Conservation (phyloP, 2,888 invertebrate species). For the Folsomia manolachei region DNA sequence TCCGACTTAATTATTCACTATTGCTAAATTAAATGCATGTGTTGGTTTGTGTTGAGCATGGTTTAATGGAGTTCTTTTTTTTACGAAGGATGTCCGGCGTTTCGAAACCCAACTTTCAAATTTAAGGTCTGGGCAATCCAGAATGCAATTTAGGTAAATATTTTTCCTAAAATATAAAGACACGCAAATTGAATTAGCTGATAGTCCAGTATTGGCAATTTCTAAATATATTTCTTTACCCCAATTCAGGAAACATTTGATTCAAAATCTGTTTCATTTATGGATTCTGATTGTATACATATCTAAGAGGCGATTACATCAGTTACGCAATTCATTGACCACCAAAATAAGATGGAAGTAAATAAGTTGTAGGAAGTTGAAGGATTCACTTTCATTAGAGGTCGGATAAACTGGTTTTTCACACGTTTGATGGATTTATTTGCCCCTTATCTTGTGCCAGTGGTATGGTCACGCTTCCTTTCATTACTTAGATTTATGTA, state of each 20-base stretch:
- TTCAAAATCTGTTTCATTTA: too few relatives aligned
- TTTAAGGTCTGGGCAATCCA: neutral
- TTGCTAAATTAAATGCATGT: neutral
- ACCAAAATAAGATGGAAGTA: neutral
- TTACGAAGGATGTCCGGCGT: neutral
- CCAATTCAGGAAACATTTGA: too few relatives aligned
- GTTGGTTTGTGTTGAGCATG: neutral
- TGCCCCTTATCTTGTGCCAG: neutral
- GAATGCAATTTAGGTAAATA: too few relatives aligned
- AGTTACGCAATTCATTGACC: too few relatives aligned
- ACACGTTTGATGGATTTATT: too few relatives aligned
- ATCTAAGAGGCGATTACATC: too few relatives aligned
- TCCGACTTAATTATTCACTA: neutral
- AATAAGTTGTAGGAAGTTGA: neutral
- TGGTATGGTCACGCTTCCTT: neutral
- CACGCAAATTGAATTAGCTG: too few relatives aligned
- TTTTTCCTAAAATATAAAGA: too few relatives aligned
- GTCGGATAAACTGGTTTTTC: neutral
- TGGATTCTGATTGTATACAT: too few relatives aligned
- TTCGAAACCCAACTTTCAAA: constrained; percentile 4
- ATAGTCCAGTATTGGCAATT: too few relatives aligned
- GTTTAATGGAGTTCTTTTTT: neutral
- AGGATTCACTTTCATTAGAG: constrained; percentile 6
- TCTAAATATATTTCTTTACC: too few relatives aligned
- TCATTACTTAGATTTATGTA: neutral